These are phyloP conservation scores for Petrophora chlorosata DNA, from an alignment of 2,888 invertebrate species.

Conservation along the genomic window DNA sequence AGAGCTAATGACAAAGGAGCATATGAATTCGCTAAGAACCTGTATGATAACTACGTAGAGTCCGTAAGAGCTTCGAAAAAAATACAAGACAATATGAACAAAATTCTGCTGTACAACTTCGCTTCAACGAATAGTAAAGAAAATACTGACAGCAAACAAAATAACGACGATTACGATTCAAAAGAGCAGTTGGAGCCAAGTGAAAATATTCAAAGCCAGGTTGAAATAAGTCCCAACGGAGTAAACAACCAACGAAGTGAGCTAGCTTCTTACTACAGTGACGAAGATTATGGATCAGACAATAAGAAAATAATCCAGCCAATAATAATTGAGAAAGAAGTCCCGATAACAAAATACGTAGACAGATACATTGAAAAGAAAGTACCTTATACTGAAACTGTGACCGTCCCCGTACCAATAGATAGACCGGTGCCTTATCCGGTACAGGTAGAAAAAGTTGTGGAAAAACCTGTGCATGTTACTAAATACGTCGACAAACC, in stretches of 20 bases:
- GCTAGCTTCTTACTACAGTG: conserved; percentile 46
- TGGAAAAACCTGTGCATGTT: conserved; percentile 81
- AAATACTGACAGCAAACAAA: conserved; percentile 45
- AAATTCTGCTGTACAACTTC: conserved; percentile 52
- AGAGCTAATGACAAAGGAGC: conserved; percentile 59
- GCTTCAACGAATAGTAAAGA: conserved; percentile 51
- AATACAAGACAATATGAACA: conserved; percentile 60
- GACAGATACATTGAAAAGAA: conserved; percentile 73
- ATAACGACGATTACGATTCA: conserved; percentile 40
- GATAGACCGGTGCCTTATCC: conserved; percentile 73
- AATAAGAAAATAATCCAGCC: conserved; percentile 70
- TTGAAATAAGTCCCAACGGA: conserved; percentile 58
- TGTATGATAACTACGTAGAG: conserved; percentile 65
- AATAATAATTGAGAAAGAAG: conserved; percentile 74
- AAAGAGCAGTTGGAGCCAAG: conserved; percentile 61
- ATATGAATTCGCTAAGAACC: conserved; percentile 54
- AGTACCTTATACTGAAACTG: conserved; percentile 70
- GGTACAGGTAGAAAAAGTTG: conserved; percentile 77
- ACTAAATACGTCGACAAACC: conserved; percentile 83
- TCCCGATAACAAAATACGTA: conserved; percentile 73
- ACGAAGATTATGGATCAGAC: conserved; percentile 49
- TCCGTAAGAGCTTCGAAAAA: conserved; percentile 67
- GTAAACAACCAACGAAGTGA: conserved; percentile 55
- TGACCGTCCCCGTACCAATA: conserved; percentile 63
- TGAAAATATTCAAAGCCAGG: conserved; percentile 61